phyloP scores from a whole-genome alignment of 1,140 invertebrate genomes.

The Geopemphigus sp. region DNA sequence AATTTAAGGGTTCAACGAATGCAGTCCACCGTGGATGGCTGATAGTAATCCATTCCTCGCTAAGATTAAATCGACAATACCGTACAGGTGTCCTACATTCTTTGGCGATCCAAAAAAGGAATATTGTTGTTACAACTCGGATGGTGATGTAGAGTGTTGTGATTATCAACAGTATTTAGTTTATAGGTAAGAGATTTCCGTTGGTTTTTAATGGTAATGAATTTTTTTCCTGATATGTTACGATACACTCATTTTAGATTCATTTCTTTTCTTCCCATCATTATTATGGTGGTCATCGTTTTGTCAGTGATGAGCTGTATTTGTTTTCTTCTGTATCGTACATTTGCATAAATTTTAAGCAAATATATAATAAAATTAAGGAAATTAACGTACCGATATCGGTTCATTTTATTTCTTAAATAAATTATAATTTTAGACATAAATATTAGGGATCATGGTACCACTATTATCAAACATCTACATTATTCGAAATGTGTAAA shows the following conservation, averaged over 20 bases:
- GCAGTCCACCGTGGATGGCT: slow-evolving; percentile 4
- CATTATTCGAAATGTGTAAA: too few species aligned
- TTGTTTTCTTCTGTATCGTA: not conserved
- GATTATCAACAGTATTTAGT: slow-evolving; percentile 5
- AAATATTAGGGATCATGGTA: too few species aligned
- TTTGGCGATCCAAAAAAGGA: not conserved
- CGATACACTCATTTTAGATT: slow-evolving; percentile 1
- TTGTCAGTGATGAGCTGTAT: not conserved
- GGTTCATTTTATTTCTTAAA: not conserved
- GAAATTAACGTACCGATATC: too few species aligned
- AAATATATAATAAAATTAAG: not conserved
- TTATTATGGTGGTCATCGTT: not conserved
- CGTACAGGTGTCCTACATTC: not conserved
- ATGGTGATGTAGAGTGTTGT: slow-evolving; percentile 17
- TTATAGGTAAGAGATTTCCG: not conserved
- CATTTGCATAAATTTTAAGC: not conserved
- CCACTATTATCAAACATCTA: too few species aligned
- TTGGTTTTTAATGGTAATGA: not conserved
- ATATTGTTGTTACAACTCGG: slow-evolving; percentile 20
- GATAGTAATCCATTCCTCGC: not conserved
- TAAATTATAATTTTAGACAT: not conserved
- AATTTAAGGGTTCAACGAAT: slow-evolving; percentile 3
- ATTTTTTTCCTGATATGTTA: too few species aligned
- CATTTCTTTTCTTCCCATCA: not conserved
- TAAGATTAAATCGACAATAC: not conserved